Evolutionary conservation across 2,888 invertebrate genomes (phyloP), one percentile per base, ranked within the genome.

Genomic region (Cheilosia scutellata): DNA sequence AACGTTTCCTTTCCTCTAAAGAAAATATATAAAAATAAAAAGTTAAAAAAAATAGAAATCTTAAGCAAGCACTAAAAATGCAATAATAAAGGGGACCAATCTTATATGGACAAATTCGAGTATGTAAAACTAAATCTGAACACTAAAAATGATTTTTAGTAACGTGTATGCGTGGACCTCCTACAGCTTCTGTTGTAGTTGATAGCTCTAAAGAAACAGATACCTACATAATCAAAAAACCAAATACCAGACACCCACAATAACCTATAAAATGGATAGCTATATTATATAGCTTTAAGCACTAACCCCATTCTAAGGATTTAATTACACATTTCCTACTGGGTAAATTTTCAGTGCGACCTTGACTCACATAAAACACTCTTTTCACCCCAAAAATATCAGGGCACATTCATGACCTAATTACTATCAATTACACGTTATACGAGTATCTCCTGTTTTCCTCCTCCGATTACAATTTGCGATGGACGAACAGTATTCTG

Each of bases 391-490:
- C 7, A 47, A 60, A 70, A 66, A 27, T 13, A 51, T 27, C 6
- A 11, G 9, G 9, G 16, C 47, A 44, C 66, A 62, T 53, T 57
- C 53, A 49, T 70, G 74, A 75, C 74, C 78, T 47, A 78, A 78
- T 79, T 84, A 75, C 79, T 53, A 60, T 71, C 58, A 78, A 75
- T 78, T 33, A 75, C 40, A 63, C 33, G 31, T 25, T 58, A 37
- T 11, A 37, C 37, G 37, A 37, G 37, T 11, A 37, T 57, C 49
- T 29, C 44, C 40, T 27, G 42, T 27, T 44, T 6, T 42, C 27
- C 31, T 40, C 31, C 37, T 57, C 11, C 60, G 25, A 47, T 33
- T 53, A 71, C 53, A 65, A 31, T 62, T 60, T 60, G 37, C 49
- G 33, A 47, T 40, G 29, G 2, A 44, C 2, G 37, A 37, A 44